Percentiles rank a stretch among this genome's conserved stretches.
These are phyloP conservation scores for Argopecten irradians DNA, from an alignment of 1,140 invertebrate genomes.

Conservation along the genomic window DNA sequence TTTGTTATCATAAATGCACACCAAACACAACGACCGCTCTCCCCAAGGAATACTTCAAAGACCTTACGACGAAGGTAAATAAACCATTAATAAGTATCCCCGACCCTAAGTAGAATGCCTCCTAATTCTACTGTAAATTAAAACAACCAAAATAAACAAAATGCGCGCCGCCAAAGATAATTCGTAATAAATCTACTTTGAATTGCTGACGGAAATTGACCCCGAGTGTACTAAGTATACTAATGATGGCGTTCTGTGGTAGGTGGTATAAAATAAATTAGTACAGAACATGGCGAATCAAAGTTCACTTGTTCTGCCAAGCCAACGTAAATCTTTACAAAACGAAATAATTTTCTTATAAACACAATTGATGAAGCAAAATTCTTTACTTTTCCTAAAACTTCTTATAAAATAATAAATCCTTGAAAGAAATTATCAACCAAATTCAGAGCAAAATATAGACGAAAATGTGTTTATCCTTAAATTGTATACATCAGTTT, in stretches of 20 bases:
- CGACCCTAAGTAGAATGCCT: background rate
- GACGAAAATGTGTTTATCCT: too few relatives aligned
- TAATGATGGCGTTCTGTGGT: background rate
- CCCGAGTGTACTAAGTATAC: background rate
- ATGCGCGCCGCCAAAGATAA: background rate
- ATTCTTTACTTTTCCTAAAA: too few relatives aligned
- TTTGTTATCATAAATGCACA: background rate
- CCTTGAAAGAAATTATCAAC: too few relatives aligned
- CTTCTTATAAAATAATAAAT: too few relatives aligned
- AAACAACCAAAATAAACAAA: slow-evolving; percentile 18
- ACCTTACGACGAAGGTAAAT: background rate
- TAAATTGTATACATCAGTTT: too few relatives aligned
- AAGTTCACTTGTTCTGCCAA: too few relatives aligned
- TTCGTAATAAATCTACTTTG: slow-evolving; percentile 1
- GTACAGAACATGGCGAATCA: background rate
- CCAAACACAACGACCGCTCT: background rate
- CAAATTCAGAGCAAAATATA: too few relatives aligned
- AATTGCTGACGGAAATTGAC: background rate
- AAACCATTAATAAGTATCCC: background rate
- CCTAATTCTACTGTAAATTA: slow-evolving; percentile 17
- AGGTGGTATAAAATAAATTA: background rate
- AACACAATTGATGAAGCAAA: too few relatives aligned
- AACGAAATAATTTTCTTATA: too few relatives aligned
- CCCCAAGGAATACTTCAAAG: background rate
- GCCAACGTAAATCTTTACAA: too few relatives aligned